These are phyloP conservation scores for Lysiphlebus fabarum DNA, from an alignment of 1,140 invertebrate genomes.

Conservation along the genomic window DNA sequence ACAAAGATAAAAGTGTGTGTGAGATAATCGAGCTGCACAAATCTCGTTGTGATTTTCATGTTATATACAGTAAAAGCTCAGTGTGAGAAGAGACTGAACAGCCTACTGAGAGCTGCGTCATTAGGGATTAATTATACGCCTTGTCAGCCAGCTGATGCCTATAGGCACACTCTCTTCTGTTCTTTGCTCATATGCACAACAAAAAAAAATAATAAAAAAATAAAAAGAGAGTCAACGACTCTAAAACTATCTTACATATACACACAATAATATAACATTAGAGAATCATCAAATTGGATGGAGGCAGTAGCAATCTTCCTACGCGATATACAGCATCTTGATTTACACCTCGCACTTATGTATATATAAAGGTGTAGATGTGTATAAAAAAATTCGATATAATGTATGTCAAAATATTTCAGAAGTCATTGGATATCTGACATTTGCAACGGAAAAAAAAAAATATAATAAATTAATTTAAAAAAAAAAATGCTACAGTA, in stretches of 20 bases:
- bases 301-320: conserved; percentile 16
- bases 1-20: conserved; percentile 9
- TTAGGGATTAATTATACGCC: conserved; percentile 51
- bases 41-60: no score
- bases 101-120: conserved; percentile 38
- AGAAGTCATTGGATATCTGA: neutral
- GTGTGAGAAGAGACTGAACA: conserved; percentile 15
- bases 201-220: no score
- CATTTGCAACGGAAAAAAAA: no score
- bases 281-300: neutral
- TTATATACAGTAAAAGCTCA: conserved; percentile 10
- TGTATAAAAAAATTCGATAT: no score
- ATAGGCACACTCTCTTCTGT: conserved; percentile 25
- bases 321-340: conserved; percentile 18
- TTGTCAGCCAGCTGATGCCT: conserved; percentile 48
- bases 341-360: conserved; percentile 11
- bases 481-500: neutral
- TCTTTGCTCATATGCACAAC: neutral
- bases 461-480: neutral
- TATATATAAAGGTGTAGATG: no score
- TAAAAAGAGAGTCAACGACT: neutral
- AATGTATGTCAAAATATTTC: conserved; percentile 1
- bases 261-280: no score
- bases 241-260: no score
- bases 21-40: neutral